Evolutionary conservation across 2,888 invertebrate genomes (phyloP), one percentile per base, ranked within the genome.

Genomic region (Perdita meconis): DNA sequence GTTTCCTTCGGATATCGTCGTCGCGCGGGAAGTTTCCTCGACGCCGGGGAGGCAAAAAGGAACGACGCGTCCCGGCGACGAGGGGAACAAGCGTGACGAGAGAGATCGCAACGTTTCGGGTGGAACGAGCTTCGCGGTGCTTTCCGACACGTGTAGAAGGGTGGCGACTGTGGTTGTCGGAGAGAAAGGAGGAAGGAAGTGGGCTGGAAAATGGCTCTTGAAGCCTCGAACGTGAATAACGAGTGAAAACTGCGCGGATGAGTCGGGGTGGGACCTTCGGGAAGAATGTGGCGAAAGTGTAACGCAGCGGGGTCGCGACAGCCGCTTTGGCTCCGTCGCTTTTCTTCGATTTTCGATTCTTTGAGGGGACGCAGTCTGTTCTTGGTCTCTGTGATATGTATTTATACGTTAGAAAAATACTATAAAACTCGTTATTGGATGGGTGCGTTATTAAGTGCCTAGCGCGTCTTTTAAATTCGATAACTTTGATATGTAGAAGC

Each of bases 241-340:
- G 71, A 76, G 78, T 30, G 84, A 69, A 66, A 72, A 85, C 63
- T 71, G 68, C 72, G 75, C 72, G 75, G 81, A 67, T 34, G 56
- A 56, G 36, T 34, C 63, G 40, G 63, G 59, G n/a, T n/a, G n/a
- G n/a, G 38, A 66, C 57, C 34, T 64, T 53, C 51, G 64, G 40
- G 44, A 69, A 73, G 79, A 77, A 82, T 75, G 70, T 53, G 72
- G 78, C 63, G 78, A 84, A 84, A 84, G 84, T 84, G 78, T 76
- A 84, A 67, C n/a, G n/a, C 78, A 47, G 8, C 24, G 30, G 38
- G 51, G 50, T n/a, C n/a, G 8, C 19, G 34, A 30, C 10, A 57
- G 38, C 47, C 36, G 67, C 36, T 40, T 24, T 13, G 44, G 24
- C 26, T 8, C 13, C 16, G 26, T n/a, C n/a, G 47, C 13, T 50